Conservation (phyloP, 2,113 vertebrate species). For the Cairina moschata region DNA sequence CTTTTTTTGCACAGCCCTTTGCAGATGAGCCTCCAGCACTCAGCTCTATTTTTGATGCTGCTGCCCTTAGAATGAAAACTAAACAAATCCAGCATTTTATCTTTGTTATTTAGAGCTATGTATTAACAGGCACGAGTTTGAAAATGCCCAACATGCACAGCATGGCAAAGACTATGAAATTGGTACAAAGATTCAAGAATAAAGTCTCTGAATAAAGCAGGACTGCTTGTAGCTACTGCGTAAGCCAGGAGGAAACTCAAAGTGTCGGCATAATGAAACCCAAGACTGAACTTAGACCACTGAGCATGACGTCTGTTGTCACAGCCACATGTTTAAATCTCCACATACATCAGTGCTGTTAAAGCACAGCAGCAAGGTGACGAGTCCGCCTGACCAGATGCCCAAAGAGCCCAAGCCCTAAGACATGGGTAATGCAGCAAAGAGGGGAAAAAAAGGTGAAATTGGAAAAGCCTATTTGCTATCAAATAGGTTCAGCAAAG, state of each 20-base stretch:
- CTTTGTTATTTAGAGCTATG: neutral
- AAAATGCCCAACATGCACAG: neutral
- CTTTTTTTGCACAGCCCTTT: neutral
- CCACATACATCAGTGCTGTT: too few species aligned
- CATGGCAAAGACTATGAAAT: neutral
- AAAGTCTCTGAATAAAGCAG: neutral
- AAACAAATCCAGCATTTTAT: neutral
- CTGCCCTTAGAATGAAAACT: neutral
- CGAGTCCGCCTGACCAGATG: rapidly evolving
- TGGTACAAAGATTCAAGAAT: neutral
- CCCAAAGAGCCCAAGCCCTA: neutral
- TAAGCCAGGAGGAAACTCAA: neutral
- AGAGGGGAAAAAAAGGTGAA: neutral
- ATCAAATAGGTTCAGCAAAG: neutral
- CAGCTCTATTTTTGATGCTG: neutral
- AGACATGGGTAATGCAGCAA: neutral
- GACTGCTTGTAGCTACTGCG: neutral
- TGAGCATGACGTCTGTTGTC: neutral
- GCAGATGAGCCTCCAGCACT: neutral
- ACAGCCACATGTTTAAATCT: neutral
- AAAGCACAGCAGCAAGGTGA: neutral
- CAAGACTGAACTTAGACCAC: neutral
- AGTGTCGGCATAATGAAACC: neutral
- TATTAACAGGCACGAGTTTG: neutral
- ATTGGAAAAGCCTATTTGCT: neutral